These are phyloP conservation scores for Cladopsammia gracilis DNA, from an alignment of 64 coral and sea anemone genomes.

Conservation along the genomic window DNA sequence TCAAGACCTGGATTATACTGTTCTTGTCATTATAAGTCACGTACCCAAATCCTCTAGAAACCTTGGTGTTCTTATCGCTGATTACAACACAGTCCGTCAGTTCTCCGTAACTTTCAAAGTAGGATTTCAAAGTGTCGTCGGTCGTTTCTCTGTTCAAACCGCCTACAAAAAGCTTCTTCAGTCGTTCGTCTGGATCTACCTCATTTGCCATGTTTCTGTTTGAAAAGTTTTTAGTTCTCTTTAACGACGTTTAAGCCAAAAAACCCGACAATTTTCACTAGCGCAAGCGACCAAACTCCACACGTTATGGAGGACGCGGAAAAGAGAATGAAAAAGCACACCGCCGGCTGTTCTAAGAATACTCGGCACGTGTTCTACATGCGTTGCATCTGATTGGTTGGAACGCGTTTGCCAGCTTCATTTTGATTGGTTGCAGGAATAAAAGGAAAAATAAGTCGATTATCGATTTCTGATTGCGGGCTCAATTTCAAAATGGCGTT, in stretches of 20 bases:
- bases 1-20: constrained; percentile 55
- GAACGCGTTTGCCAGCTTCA: not conserved
- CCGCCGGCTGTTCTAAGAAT: not conserved
- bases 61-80: constrained; percentile 60
- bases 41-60: constrained; percentile 94
- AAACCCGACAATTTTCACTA: not conserved
- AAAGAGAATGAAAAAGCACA: not conserved
- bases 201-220: constrained; percentile 22
- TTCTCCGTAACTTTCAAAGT: constrained; percentile 84
- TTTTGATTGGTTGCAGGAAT: constrained; percentile 24
- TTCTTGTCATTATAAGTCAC: constrained; percentile 85
- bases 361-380: not conserved
- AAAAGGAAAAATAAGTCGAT: not conserved
- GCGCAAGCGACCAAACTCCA: not conserved
- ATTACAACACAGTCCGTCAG: constrained; percentile 96
- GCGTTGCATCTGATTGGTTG: not conserved
- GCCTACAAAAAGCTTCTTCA: constrained; percentile 91
- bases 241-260: not conserved
- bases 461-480: not conserved
- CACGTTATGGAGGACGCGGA: not conserved
- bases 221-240: not conserved
- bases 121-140: constrained; percentile 76
- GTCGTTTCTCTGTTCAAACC: constrained; percentile 75
- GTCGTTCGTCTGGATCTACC: constrained; percentile 13
- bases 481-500: constrained; percentile 77